These are phyloP conservation scores for Scaptomyza parva DNA, from an alignment of 2,888 invertebrate genomes.

Conservation along the genomic window DNA sequence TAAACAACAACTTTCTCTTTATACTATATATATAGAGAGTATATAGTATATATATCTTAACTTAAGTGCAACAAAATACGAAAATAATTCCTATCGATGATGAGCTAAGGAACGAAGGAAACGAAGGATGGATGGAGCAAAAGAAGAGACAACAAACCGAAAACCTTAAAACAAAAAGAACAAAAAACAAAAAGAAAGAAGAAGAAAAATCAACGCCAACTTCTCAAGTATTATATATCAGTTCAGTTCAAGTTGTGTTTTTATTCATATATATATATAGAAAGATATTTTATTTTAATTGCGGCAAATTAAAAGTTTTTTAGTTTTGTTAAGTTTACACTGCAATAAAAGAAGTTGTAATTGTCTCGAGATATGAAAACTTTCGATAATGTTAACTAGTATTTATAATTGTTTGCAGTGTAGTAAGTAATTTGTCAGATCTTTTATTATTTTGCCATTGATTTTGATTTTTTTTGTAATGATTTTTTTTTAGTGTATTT, in stretches of 20 bases:
- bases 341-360: not conserved
- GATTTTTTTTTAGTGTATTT: too few relatives aligned
- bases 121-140: slow-evolving; percentile 19
- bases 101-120: slow-evolving; percentile 47
- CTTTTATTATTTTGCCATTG: too few relatives aligned
- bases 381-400: not conserved
- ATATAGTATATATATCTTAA: slow-evolving; percentile 25
- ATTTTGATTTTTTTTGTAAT: too few relatives aligned
- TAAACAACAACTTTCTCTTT: slow-evolving; percentile 5
- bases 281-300: not conserved
- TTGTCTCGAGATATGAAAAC: too few relatives aligned
- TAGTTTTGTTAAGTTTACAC: not conserved
- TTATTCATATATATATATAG: not conserved
- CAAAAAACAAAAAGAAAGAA: slow-evolving; percentile 33
- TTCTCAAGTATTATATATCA: slow-evolving; percentile 72
- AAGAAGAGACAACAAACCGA: slow-evolving; percentile 5
- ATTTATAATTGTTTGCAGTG: not conserved
- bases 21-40: not conserved
- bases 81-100: slow-evolving; percentile 71
- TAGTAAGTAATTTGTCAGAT: not conserved
- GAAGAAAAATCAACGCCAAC: slow-evolving; percentile 52
- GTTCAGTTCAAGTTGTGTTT: slow-evolving; percentile 43
- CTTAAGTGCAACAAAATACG: slow-evolving; percentile 48
- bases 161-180: slow-evolving; percentile 13
- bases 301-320: slow-evolving; percentile 32